Conservation (phyloP, 1,140 invertebrate genomes). For the Leptinotarsa undecemlineata region DNA sequence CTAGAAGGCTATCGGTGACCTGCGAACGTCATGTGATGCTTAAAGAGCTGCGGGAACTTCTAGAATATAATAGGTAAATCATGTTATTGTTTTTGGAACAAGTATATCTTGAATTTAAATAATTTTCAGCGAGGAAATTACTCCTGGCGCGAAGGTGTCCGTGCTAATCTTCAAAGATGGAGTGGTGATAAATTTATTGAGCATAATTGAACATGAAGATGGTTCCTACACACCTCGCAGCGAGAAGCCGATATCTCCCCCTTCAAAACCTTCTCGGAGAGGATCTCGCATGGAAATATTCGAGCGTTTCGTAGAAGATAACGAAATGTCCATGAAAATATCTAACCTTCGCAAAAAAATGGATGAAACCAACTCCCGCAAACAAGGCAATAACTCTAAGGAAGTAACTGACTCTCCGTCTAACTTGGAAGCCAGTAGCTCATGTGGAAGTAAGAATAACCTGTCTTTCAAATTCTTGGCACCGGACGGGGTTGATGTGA, state of each 20-base stretch:
- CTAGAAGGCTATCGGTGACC: constrained; percentile 62
- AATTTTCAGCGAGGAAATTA: constrained; percentile 53
- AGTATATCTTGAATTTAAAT: neutral
- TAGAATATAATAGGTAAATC: constrained; percentile 60
- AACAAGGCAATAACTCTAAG: constrained; percentile 25
- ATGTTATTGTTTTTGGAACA: neutral
- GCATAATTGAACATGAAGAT: constrained; percentile 71
- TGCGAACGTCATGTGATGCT: constrained; percentile 63
- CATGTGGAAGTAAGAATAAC: neutral
- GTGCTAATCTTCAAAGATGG: constrained; percentile 74
- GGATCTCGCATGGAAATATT: constrained; percentile 24
- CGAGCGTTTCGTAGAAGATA: constrained; percentile 46
- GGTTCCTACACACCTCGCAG: constrained; percentile 68
- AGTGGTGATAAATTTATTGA: constrained; percentile 72
- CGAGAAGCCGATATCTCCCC: constrained; percentile 56
- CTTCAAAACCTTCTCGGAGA: constrained; percentile 32
- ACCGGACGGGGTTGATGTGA: constrained; percentile 36
- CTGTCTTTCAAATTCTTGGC: constrained; percentile 33
- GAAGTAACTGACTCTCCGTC: neutral
- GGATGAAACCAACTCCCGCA: constrained; percentile 35
- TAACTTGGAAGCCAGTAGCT: neutral
- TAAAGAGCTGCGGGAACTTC: constrained; percentile 66
- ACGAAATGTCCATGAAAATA: constrained; percentile 49
- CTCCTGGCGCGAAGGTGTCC: constrained; percentile 66
- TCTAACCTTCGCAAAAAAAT: constrained; percentile 39